phyloP scores from a whole-genome alignment of 64 coral and sea anemone genomes.

The Porites lutea region DNA sequence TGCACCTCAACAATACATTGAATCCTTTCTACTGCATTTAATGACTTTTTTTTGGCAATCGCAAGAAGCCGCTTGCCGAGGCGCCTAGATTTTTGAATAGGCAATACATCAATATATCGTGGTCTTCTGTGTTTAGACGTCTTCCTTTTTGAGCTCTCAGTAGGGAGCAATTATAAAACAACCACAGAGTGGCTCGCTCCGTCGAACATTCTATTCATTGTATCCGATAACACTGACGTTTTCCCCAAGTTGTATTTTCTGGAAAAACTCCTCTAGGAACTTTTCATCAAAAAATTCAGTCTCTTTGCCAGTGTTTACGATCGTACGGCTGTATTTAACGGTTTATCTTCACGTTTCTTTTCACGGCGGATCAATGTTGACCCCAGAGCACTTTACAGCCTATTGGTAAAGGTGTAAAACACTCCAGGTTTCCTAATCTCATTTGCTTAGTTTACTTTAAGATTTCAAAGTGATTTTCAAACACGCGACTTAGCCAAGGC shows the following conservation, averaged over 20 bases:
- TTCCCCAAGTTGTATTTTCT: neutral
- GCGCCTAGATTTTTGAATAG: neutral
- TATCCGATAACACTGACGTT: neutral
- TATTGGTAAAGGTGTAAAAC: slow-evolving; percentile 34
- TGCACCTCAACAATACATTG: neutral
- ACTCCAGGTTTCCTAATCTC: slow-evolving; percentile 50
- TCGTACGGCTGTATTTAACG: neutral
- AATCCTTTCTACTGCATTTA: neutral
- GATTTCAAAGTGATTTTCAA: slow-evolving; percentile 45
- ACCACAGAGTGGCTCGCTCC: slow-evolving; percentile 59
- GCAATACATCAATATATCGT: neutral
- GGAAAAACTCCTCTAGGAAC: neutral
- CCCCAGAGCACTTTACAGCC: slow-evolving; percentile 33
- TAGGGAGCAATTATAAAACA: slow-evolving; percentile 84
- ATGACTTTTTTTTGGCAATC: neutral
- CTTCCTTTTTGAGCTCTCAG: slow-evolving; percentile 50
- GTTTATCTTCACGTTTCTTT: slow-evolving; percentile 4
- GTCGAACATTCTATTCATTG: slow-evolving; percentile 15
- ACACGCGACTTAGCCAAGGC: neutral
- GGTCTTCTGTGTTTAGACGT: slow-evolving; percentile 19
- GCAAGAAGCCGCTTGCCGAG: neutral
- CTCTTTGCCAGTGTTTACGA: neutral
- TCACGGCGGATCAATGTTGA: slow-evolving; percentile 4
- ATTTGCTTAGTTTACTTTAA: slow-evolving; percentile 45
- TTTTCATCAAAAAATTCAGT: neutral